Conservation (phyloP, 2,113 vertebrate species). For the Heterotis niloticus region DNA sequence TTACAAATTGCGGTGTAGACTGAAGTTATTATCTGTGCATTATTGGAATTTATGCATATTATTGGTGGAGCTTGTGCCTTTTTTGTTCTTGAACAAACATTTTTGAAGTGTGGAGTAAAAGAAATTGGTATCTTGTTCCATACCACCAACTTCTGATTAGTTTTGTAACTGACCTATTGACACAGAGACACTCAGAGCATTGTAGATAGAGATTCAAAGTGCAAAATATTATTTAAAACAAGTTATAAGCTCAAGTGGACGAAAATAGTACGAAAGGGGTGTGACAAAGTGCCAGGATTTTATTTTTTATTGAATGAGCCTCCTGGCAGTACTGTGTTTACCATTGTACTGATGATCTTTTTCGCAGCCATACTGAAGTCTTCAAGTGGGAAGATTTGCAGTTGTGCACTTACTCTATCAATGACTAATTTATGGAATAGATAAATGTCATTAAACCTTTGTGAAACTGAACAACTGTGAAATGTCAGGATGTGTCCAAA, state of each 20-base stretch:
- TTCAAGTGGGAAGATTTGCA: too few species aligned
- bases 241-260: not conserved
- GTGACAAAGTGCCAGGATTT: too few species aligned
- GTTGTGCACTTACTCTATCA: too few species aligned
- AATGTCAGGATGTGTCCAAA: too few species aligned
- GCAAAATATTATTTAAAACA: not conserved
- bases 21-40: constrained; percentile 24
- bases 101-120: constrained; percentile 15
- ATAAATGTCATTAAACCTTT: too few species aligned
- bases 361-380: too few species aligned
- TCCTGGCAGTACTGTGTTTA: too few species aligned
- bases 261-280: too few species aligned
- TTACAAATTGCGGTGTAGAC: constrained; percentile 27
- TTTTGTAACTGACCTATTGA: not conserved
- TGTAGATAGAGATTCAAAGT: not conserved
- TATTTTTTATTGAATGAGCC: too few species aligned
- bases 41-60: constrained; percentile 31
- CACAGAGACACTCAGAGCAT: not conserved
- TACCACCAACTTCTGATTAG: constrained; percentile 19
- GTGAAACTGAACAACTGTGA: too few species aligned
- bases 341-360: too few species aligned
- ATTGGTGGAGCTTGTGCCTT: constrained; percentile 37
- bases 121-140: constrained; percentile 9
- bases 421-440: too few species aligned
- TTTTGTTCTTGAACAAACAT: constrained; percentile 27